Evolutionary conservation across 2,797 vertebrate genomes (phyloP).

Genomic region (Syncerus caffer): DNA sequence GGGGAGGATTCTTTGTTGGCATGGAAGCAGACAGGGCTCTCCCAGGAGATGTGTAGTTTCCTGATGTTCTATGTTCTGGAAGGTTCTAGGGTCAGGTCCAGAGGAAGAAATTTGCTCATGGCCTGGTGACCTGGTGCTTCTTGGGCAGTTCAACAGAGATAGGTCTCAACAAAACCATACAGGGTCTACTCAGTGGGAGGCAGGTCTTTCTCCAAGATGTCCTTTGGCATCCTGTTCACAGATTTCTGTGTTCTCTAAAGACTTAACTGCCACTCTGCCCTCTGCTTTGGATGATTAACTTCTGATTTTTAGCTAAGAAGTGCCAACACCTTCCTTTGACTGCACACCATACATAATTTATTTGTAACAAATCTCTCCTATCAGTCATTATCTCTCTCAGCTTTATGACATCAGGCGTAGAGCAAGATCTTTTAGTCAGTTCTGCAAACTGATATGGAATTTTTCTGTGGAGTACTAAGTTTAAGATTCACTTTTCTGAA

Average conservation of each 20-base stretch:
- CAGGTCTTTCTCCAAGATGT: not conserved
- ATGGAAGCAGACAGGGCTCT: not conserved
- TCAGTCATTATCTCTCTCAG: not conserved
- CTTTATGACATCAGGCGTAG: not conserved
- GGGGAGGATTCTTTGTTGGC: accelerated
- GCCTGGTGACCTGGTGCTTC: not conserved
- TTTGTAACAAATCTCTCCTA: not conserved
- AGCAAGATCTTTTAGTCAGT: not conserved
- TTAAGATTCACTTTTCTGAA: not conserved
- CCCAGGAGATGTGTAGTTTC: accelerated
- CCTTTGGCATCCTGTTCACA: not conserved
- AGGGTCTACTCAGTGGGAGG: accelerated
- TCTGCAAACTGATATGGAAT: not conserved
- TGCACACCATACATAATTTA: not conserved
- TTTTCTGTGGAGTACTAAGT: not conserved
- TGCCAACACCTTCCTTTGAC: not conserved
- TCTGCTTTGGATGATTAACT: not conserved
- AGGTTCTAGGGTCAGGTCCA: not conserved
- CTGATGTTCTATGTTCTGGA: not conserved
- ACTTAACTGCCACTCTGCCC: not conserved
- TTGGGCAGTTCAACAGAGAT: no score
- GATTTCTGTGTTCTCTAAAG: not conserved
- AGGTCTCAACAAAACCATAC: accelerated
- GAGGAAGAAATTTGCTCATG: not conserved
- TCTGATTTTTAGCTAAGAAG: not conserved